Evolutionary conservation across 2,888 invertebrate species (phyloP).

Genomic region (Pyrgus malvae): DNA sequence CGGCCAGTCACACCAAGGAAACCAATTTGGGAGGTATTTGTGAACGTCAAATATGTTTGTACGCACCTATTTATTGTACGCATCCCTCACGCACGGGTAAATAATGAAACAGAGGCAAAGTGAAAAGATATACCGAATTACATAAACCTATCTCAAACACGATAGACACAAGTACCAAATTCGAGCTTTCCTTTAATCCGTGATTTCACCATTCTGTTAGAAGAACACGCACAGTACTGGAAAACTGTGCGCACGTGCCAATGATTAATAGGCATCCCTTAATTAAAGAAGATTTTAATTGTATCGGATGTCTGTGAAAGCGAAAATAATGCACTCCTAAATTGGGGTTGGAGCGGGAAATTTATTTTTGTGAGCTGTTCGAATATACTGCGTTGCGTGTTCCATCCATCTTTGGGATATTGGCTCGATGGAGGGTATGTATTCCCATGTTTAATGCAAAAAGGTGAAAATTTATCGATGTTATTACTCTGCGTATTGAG

Average conservation of each 20-base stretch:
- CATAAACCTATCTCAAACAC: constrained; percentile 58
- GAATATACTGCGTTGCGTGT: constrained; percentile 72
- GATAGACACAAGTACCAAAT: constrained; percentile 41
- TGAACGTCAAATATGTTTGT: constrained; percentile 80
- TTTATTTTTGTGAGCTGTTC: constrained; percentile 67
- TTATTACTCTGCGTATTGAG: constrained; percentile 5
- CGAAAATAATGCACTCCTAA: constrained; percentile 82
- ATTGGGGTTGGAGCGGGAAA: constrained; percentile 75
- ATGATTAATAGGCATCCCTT: constrained; percentile 81
- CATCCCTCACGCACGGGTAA: constrained; percentile 80
- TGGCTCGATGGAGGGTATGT: constrained; percentile 38
- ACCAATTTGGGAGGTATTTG: constrained; percentile 78
- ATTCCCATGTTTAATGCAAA: constrained; percentile 36
- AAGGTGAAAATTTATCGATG: constrained; percentile 32
- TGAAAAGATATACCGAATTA: constrained; percentile 76
- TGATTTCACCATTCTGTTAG: constrained; percentile 45
- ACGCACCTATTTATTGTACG: constrained; percentile 78
- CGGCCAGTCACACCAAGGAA: constrained; percentile 74
- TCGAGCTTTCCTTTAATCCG: constrained; percentile 47
- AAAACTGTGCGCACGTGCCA: constrained; percentile 82
- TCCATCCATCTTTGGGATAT: constrained; percentile 52
- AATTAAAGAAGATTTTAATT: constrained; percentile 84
- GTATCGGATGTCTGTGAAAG: constrained; percentile 82
- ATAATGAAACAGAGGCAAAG: constrained; percentile 79
- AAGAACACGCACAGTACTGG: constrained; percentile 70